Base-by-base conservation (phyloP, 2,888 invertebrate genomes). In the Hydriomena furcata region DNA sequence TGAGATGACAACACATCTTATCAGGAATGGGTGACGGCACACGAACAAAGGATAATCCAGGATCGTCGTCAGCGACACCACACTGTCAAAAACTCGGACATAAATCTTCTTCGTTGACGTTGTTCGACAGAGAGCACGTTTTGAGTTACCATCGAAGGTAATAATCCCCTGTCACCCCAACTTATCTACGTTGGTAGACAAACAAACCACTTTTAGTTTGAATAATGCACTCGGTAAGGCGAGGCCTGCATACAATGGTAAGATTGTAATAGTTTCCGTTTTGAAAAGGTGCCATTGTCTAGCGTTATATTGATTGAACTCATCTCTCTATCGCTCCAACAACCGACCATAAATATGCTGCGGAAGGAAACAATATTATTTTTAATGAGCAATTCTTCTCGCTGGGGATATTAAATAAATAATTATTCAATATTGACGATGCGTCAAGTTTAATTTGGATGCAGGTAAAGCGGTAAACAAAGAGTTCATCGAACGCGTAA, bases 211-310 rank as follows among this genome's bases (percentile, higher is more conserved):
- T 84, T 84, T 84, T 82, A 76, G 76, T 84, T 84, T 86, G 83
- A 85, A 88, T 88, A 86, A 88, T 84, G 80, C 75, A 80, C 78
- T 78, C 73, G 71, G 68, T 68, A 78, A 85, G 85, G 83, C 82
- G 83, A 86, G 82, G 80, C 80, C 69, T 71, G 80, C 82, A 86
- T 75, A 90, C 89, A 90, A 89, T 89, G 73, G 84, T 74, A 69
- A 75, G 68, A 65, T 80, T 77, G 78, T 90, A 89, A 89, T 85
- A 89, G 89, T 89, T 90, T 89, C 89, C 89, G 86, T 83, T 88
- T 82, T 82, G 81, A 86, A 85, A 84, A 84, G 82, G 82, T 82
- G 79, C 66, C 85, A 87, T 90, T 90, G 89, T 90, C 84, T 89
- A 74, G 73, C 71, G 74, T 78, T 72, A 79, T 88, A 87, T 89